Percentiles rank a stretch among this genome's conserved stretches.
phyloP scores from a whole-genome alignment of 2,888 invertebrate genomes.

The Petrolisthes cinctipes region DNA sequence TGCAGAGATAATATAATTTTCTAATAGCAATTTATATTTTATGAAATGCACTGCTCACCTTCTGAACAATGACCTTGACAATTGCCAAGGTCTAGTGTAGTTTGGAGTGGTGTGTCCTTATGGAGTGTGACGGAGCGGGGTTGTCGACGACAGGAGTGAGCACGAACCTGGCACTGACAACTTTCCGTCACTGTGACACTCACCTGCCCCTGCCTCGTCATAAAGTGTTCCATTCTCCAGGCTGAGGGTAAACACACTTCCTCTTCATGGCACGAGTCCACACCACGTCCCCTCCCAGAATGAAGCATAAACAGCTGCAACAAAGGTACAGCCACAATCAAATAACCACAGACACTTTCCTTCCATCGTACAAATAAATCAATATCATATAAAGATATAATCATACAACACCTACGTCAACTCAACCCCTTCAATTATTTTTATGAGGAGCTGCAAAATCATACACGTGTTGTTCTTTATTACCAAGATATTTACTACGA shows the following conservation, averaged over 20 bases:
- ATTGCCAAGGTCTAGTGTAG: slow-evolving; percentile 70
- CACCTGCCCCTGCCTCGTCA: slow-evolving; percentile 70
- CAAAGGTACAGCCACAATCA: too few species aligned
- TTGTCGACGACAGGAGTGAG: slow-evolving; percentile 69
- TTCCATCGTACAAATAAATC: too few species aligned
- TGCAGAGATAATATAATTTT: background rate
- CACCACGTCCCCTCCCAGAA: slow-evolving; percentile 11
- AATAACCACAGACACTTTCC: too few species aligned
- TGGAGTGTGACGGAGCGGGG: slow-evolving; percentile 69
- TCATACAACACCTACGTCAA: too few species aligned
- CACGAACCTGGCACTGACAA: slow-evolving; percentile 69
- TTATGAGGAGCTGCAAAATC: too few species aligned
- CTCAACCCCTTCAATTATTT: too few species aligned
- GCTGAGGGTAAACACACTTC: slow-evolving; percentile 69
- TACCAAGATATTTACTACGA: too few species aligned
- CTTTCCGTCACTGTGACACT: slow-evolving; percentile 69
- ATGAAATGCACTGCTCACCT: slow-evolving; percentile 14
- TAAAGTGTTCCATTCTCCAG: slow-evolving; percentile 69
- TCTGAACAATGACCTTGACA: slow-evolving; percentile 70
- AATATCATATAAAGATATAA: too few species aligned
- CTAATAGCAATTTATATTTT: too few species aligned
- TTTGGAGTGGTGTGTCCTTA: slow-evolving; percentile 70
- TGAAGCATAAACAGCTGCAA: slow-evolving; percentile 46
- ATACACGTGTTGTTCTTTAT: too few species aligned
- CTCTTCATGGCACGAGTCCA: slow-evolving; percentile 45